Evolutionary conservation across 2,797 vertebrate genomes (phyloP).

Genomic region (Aulostomus chinensis): DNA sequence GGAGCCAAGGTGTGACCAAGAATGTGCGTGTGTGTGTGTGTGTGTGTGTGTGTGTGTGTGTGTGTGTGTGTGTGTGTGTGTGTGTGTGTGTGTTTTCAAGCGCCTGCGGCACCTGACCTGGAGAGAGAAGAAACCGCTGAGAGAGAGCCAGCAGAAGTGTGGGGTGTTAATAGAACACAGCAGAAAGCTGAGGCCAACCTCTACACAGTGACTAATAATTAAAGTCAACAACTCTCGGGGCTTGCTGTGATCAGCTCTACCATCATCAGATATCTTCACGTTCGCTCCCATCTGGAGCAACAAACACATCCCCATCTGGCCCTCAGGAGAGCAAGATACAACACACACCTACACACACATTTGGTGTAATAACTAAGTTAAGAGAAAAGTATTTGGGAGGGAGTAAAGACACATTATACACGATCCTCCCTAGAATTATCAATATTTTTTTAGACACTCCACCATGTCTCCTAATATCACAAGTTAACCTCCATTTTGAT

Average conservation of each 20-base stretch:
- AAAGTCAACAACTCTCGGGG: constrained; percentile 63
- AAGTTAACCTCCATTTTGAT: too few species aligned
- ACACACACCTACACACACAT: constrained; percentile 10
- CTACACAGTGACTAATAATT: constrained; percentile 65
- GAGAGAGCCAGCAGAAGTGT: constrained; percentile 44
- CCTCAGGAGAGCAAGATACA: constrained; percentile 1
- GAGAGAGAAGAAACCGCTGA: constrained; percentile 54
- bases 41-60: constrained; percentile 2
- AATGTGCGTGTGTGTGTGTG: constrained; percentile 23
- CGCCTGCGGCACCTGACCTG: constrained; percentile 43
- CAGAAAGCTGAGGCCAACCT: constrained; percentile 48
- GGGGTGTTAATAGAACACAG: constrained; percentile 1
- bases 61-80: constrained; percentile 12
- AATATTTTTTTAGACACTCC: too few species aligned
- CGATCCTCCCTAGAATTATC: too few species aligned
- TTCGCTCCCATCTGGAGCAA: constrained; percentile 37
- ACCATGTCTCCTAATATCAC: too few species aligned
- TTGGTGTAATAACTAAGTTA: too few species aligned
- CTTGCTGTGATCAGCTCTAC: constrained; percentile 37
- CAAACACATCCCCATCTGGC: constrained; percentile 33
- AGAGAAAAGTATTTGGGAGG: too few species aligned
- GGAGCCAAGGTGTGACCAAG: constrained; percentile 52
- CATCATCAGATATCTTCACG: constrained; percentile 28
- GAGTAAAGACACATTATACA: too few species aligned
- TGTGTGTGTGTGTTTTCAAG: not conserved